A percentile compares a stretch with the other conserved stretches of the same genome.
Conservation (phyloP, 1,140 invertebrate species). For the Lepidurus packardi region DNA sequence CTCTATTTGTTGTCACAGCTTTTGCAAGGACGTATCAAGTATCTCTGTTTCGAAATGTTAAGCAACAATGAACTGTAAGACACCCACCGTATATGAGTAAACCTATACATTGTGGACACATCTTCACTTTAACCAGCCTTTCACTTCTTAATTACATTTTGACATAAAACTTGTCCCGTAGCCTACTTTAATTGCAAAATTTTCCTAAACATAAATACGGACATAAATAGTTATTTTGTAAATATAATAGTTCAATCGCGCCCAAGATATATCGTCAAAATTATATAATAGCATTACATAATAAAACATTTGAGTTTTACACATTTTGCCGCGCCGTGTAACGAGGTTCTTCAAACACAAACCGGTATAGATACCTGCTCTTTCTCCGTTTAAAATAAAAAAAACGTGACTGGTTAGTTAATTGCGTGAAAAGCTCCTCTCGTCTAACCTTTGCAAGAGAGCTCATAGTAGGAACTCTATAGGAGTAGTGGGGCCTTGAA, state of each 20-base stretch:
- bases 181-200: too few species aligned
- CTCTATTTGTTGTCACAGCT: not conserved
- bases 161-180: too few species aligned
- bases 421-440: not conserved
- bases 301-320: not conserved
- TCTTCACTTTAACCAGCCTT: too few species aligned
- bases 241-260: too few species aligned
- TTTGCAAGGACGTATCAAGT: not conserved
- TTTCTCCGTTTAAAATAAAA: not conserved
- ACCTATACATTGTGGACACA: not conserved
- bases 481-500: not conserved
- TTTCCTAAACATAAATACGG: too few species aligned
- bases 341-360: not conserved
- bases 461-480: not conserved
- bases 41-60: not conserved
- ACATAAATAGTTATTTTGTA: too few species aligned
- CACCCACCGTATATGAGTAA: not conserved
- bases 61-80: not conserved
- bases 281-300: too few species aligned
- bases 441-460: not conserved
- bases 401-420: slow-evolving; percentile 5
- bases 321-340: not conserved
- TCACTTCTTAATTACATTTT: too few species aligned
- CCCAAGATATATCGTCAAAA: too few species aligned
- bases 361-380: not conserved